Evolutionary conservation across 2,797 vertebrate genomes (phyloP).

Genomic region (Triplophysa bombifrons): DNA sequence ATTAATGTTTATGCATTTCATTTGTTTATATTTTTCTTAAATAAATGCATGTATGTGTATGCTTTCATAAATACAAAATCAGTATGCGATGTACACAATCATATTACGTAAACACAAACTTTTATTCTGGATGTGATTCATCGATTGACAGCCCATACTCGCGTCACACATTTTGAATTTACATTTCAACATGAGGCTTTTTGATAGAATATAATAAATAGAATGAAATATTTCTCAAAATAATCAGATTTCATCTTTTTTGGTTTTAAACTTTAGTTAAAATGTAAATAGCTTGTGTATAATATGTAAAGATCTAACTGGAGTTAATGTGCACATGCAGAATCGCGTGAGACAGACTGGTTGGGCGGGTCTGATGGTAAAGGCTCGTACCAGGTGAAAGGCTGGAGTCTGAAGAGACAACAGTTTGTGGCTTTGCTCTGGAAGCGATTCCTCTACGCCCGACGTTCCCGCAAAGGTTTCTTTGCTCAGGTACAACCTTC

Average conservation of each 20-base stretch:
- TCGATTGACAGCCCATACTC: too few relatives aligned
- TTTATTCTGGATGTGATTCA: too few relatives aligned
- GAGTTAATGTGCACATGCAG: conserved; percentile 68
- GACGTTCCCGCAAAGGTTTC: conserved; percentile 93
- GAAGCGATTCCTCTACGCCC: conserved; percentile 95
- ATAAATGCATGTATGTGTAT: too few relatives aligned
- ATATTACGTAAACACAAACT: too few relatives aligned
- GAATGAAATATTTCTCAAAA: too few relatives aligned
- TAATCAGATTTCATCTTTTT: too few relatives aligned
- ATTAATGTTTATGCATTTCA: too few relatives aligned
- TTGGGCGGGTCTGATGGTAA: conserved; percentile 93
- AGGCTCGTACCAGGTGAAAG: conserved; percentile 94
- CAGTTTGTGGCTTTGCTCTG: conserved; percentile 94
- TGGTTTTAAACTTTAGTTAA: too few relatives aligned
- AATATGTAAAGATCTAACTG: not conserved
- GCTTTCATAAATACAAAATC: too few relatives aligned
- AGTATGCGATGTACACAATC: too few relatives aligned
- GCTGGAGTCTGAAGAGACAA: conserved; percentile 94
- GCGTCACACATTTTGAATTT: too few relatives aligned
- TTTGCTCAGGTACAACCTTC: conserved; percentile 89
- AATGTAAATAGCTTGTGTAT: not conserved
- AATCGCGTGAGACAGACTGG: conserved; percentile 95
- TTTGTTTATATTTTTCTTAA: too few relatives aligned
- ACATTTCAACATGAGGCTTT: not conserved
- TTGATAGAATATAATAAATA: not conserved